phyloP scores from a whole-genome alignment of 2,113 vertebrate species.

The Emydura subglobosa region DNA sequence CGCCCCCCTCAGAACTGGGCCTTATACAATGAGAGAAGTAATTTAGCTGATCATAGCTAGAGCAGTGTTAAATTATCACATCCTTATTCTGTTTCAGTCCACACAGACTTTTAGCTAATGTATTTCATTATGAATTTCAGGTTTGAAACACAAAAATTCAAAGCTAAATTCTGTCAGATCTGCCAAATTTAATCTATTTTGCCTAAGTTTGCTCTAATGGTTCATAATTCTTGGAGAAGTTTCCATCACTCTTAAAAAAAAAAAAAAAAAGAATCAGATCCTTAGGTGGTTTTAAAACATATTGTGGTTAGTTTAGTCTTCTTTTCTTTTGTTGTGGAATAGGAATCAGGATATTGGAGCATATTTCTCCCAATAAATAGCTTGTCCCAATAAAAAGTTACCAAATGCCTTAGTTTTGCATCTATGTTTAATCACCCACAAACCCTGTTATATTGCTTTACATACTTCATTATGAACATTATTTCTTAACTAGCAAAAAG shows the following conservation, averaged over 20 bases:
- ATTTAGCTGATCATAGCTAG: background rate
- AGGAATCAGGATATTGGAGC: background rate
- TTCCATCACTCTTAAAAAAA: background rate
- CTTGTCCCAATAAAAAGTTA: background rate
- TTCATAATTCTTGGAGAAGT: background rate
- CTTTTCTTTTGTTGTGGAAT: background rate
- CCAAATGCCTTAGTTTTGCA: background rate
- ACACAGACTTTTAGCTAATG: background rate
- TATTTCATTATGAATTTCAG: background rate
- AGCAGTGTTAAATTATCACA: background rate
- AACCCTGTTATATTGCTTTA: background rate
- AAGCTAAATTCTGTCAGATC: background rate
- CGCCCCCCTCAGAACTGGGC: background rate
- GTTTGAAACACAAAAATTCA: background rate
- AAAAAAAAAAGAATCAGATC: background rate
- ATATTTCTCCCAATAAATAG: background rate
- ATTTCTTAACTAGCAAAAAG: background rate
- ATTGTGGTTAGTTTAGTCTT: background rate
- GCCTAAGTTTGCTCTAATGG: background rate
- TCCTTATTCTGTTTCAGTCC: background rate
- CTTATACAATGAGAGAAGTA: background rate
- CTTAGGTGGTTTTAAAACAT: background rate
- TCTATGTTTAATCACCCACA: background rate
- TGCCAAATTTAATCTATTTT: background rate
- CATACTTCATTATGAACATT: background rate